A percentile compares a stretch with the other conserved stretches of the same genome.
These are phyloP conservation scores for Hermaeophaga mercurialis DNA, from an alignment of 2,888 invertebrate genomes.

Conservation along the genomic window DNA sequence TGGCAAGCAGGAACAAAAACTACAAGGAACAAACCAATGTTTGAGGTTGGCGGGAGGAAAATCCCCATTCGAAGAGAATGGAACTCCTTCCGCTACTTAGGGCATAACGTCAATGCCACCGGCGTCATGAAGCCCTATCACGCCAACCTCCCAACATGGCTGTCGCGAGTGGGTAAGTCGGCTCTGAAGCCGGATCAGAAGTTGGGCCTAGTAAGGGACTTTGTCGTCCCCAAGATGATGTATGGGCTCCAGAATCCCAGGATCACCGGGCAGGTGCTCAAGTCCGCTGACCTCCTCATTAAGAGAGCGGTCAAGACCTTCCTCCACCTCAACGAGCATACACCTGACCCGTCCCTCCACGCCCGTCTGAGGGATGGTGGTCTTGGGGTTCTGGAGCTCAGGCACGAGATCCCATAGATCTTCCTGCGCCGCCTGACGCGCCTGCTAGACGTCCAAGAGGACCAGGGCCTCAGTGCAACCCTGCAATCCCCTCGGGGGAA, in stretches of 20 bases:
- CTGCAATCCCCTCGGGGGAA: conserved; percentile 14
- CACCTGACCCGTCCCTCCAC: conserved; percentile 45
- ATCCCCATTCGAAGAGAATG: too few relatives aligned
- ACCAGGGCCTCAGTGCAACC: conserved; percentile 14
- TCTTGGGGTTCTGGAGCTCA: conserved; percentile 40
- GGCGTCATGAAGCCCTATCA: too few relatives aligned
- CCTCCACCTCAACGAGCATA: conserved; percentile 60
- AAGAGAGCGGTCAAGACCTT: conserved; percentile 37
- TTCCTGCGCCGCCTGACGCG: conserved; percentile 23
- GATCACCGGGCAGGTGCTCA: conserved; percentile 26
- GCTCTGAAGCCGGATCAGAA: too few relatives aligned
- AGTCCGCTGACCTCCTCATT: conserved; percentile 21
- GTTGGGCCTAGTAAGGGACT: too few relatives aligned
- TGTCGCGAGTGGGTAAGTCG: too few relatives aligned
- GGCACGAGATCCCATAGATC: conserved; percentile 7
- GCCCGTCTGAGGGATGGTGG: conserved; percentile 41
- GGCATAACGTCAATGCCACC: too few relatives aligned
- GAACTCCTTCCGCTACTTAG: too few relatives aligned
- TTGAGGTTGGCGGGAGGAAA: too few relatives aligned
- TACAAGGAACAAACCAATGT: too few relatives aligned
- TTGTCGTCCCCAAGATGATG: conserved; percentile 48
- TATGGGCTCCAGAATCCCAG: conserved; percentile 50
- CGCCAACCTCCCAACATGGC: too few relatives aligned
- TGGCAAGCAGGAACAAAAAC: too few relatives aligned
- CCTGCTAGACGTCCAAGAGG: conserved; percentile 13